Evolutionary conservation across 2,797 vertebrate genomes (phyloP).

Genomic region (Cyprinodon diabolis): DNA sequence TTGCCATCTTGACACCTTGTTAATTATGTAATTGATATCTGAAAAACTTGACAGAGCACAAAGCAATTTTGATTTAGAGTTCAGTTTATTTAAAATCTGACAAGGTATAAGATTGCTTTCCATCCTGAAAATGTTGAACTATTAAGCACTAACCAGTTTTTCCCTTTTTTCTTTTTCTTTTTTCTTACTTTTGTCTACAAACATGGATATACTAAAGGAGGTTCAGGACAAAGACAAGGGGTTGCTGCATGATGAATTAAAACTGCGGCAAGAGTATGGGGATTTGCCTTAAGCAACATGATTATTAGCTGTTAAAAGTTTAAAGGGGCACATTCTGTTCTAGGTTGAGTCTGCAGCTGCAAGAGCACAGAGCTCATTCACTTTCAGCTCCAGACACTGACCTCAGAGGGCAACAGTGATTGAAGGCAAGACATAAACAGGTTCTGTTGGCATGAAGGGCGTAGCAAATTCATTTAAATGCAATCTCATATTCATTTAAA

Average conservation of each 20-base stretch:
- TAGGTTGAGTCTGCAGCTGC: constrained; percentile 36
- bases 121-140: constrained; percentile 34
- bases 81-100: constrained; percentile 40
- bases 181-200: constrained; percentile 34
- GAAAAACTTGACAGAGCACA: constrained; percentile 32
- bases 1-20: too few species aligned
- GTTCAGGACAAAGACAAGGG: constrained; percentile 9
- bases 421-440: constrained; percentile 18
- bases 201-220: constrained; percentile 33
- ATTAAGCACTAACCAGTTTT: constrained; percentile 36
- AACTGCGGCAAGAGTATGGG: constrained; percentile 14
- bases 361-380: constrained; percentile 24
- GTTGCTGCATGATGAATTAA: constrained; percentile 24
- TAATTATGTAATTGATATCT: constrained; percentile 49
- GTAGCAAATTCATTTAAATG: constrained; percentile 31
- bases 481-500: constrained; percentile 22
- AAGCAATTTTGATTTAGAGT: constrained; percentile 23
- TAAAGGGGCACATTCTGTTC: constrained; percentile 33
- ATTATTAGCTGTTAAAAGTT: constrained; percentile 45
- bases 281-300: constrained; percentile 35
- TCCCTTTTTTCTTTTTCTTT: too few species aligned
- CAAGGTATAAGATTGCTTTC: constrained; percentile 42
- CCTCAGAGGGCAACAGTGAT: constrained; percentile 31
- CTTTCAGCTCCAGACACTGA: constrained; percentile 26
- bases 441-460: constrained; percentile 22